Base-by-base conservation (phyloP, 1,140 invertebrate genomes). In the Drosophila prosaltans region DNA sequence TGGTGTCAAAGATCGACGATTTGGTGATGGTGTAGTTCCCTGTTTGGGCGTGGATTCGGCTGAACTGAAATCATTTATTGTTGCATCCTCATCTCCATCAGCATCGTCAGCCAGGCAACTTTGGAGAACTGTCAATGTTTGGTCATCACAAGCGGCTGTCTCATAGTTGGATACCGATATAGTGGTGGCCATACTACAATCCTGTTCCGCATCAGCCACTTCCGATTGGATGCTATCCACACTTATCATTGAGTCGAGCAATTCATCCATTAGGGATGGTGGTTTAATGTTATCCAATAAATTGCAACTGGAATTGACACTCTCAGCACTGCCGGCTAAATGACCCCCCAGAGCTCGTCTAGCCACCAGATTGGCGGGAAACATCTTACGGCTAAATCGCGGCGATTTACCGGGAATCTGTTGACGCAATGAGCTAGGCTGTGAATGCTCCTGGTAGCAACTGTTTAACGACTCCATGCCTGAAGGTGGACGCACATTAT, bases 161-260 rank as follows among this genome's bases (percentile, higher is more conserved):
- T 91, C 90, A 48, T 92, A 92, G 60, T 91, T 91, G 16, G 91
- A 91, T 16, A 90, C 76, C 4, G 90, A 91, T 40, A 91, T 79
- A n/a, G 90, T 91, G 16, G 91, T 91, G 6, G 90, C 80, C 72
- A 81, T 86, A 28, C 82, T 91, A 61, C 78, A 81, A 26, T 88
- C 79, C 32, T 74, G 70, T 16, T 83, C 82, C 0, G 72, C 73
- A 58, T 97, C 96, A 0, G 94, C 95, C 4, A 96, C 93, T 92
- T 97, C 96, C 1, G 95, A 97, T 10, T 95, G 95, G 39, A 97
- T 96, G 80, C 96, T 97, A 0, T 96, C 95, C 1, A 97, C 95
- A 65, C 97, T 97, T 7, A 97, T 92, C 95, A 97, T 97, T 93
- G 97, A 95, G 77, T 97, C 96, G 0, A 95, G 93, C 10, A 96